Base-by-base conservation (phyloP, 2,113 vertebrate species). In the Limanda limanda region DNA sequence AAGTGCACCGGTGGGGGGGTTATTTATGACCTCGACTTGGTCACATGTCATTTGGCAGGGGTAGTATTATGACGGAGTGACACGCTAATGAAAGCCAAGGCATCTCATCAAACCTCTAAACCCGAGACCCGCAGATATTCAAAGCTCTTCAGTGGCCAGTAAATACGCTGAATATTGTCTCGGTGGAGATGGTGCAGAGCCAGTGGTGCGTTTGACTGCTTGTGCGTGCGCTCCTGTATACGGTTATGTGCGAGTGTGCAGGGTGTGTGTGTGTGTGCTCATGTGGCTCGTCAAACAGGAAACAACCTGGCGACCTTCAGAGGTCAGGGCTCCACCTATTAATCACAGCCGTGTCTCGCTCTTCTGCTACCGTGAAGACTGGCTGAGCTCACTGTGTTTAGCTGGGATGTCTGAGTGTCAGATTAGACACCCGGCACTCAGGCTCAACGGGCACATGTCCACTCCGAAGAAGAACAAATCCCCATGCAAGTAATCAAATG, bases 241-340 rank as follows among this genome's bases (percentile, higher is more conserved):
- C 55, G 45, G 31, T 56, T 83, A 85, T 85, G 79, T 74, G 67
- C 62, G 67, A 59, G 67, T 59, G 71, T n/a, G 72, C 35, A 10
- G 68, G 3, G 57, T 35, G 59, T n/a, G 60, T 13, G 59, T n/a
- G 60, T 13, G 35, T 64, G 67, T 59, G 76, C 62, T 71, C 23
- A 60, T 75, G 88, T 76, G 78, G 69, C 79, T 24, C 68, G 78
- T 81, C 75, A 85, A 81, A 86, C 82, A 83, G 85, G 82, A 80
- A 86, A 83, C 77, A 86, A 87, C 86, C 84, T 17, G 68, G 68
- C 40, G 78, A 86, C 89, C 88, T 89, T 90, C 76, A 71, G 88
- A 78, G 89, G 89, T 87, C 86, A 87, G 63, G 75, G 83, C 84
- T 75, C 8, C 75, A 40, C 59, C 88, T 71, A 88, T 89, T 85